Percentiles rank a stretch among this genome's conserved stretches.
Conservation (phyloP, 2,113 vertebrate species). For the Rhea pennata region DNA sequence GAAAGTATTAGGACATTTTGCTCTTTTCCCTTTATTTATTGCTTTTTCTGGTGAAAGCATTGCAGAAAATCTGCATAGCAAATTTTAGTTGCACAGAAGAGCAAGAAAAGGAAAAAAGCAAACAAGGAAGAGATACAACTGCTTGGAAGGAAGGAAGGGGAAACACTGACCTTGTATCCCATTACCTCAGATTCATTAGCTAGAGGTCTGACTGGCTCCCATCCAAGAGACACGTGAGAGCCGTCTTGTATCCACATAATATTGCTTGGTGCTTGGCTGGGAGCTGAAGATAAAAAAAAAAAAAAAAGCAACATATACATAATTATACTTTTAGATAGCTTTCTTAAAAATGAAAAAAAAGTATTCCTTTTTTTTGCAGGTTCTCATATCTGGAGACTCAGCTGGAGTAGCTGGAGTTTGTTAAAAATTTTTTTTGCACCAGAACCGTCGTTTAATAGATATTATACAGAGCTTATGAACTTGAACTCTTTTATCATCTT, state of each 20-base stretch:
- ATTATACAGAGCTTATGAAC: slow-evolving; percentile 28
- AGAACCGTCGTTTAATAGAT: slow-evolving; percentile 43
- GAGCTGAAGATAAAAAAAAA: slow-evolving; percentile 78
- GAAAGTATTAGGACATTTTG: not conserved
- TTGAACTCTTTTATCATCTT: slow-evolving; percentile 53
- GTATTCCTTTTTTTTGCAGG: not conserved
- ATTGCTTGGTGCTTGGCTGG: slow-evolving; percentile 87
- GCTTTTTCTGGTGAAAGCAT: not conserved
- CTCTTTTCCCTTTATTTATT: not conserved
- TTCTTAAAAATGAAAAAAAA: not conserved
- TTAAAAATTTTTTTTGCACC: not conserved
- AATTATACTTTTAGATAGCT: not conserved
- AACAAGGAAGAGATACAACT: not conserved
- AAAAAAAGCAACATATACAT: not conserved
- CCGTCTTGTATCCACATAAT: slow-evolving; percentile 95
- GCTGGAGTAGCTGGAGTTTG: not conserved
- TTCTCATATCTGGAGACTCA: not conserved
- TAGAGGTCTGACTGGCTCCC: slow-evolving; percentile 90
- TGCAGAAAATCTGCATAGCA: not conserved
- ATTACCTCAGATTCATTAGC: slow-evolving; percentile 94
- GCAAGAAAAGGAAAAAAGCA: not conserved
- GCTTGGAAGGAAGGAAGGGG: not conserved
- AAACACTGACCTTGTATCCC: slow-evolving; percentile 90
- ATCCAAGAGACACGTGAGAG: slow-evolving; percentile 89
- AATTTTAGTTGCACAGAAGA: not conserved